A percentile compares a stretch with the other conserved stretches of the same genome.
These are phyloP conservation scores for Limnodromus scolopaceus DNA, from an alignment of 2,797 vertebrate genomes.

Conservation along the genomic window DNA sequence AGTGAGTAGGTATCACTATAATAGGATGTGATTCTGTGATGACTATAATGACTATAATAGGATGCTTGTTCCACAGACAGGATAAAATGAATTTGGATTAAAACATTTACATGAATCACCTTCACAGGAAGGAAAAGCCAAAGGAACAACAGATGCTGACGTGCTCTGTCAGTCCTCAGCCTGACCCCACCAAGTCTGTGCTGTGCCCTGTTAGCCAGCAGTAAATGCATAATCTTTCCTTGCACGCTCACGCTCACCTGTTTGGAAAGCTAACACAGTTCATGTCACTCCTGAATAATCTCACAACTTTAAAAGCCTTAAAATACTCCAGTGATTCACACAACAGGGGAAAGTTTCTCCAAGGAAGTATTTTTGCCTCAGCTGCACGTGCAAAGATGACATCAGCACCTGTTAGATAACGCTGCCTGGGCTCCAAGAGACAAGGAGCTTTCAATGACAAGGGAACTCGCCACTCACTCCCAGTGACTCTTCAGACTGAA, in stretches of 20 bases:
- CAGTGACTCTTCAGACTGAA: neutral
- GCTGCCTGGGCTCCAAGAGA: neutral
- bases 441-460: slow-evolving; percentile 4
- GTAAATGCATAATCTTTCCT: neutral
- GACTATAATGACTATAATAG: neutral
- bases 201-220: neutral
- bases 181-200: neutral
- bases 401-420: neutral
- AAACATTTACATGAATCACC: neutral
- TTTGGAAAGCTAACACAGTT: neutral
- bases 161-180: neutral
- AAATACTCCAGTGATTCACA: neutral
- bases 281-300: neutral
- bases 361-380: neutral
- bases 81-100: neutral
- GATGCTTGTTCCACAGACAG: neutral
- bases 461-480: neutral
- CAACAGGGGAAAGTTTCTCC: neutral
- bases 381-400: neutral
- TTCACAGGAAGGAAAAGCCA: neutral
- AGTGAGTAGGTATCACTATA: neutral
- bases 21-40: neutral
- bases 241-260: neutral
- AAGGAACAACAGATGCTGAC: neutral
- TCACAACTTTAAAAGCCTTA: neutral